Conservation (phyloP, 2,797 vertebrate genomes). For the Lagodon rhomboides region DNA sequence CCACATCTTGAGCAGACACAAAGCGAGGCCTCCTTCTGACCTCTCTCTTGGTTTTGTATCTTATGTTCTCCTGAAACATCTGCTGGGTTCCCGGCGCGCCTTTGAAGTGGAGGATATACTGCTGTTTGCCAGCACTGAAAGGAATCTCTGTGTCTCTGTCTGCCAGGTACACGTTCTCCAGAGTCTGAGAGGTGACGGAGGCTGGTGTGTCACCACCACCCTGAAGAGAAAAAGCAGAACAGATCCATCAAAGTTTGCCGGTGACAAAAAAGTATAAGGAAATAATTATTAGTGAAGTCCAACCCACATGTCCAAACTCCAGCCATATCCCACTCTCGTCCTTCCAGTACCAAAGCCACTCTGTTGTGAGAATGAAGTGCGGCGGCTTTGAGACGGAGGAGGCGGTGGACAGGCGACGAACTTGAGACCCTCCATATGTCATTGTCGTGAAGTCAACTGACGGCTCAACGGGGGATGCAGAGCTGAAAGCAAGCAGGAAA, state of each 20-base stretch:
- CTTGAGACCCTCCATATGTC: constrained; percentile 75
- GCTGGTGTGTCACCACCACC: constrained; percentile 52
- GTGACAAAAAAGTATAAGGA: background rate
- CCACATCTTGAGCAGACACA: constrained; percentile 86
- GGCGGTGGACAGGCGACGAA: constrained; percentile 91
- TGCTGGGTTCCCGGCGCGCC: constrained; percentile 63
- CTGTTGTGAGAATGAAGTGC: constrained; percentile 91
- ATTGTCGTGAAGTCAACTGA: constrained; percentile 87
- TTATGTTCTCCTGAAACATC: constrained; percentile 90
- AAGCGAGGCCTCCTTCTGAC: constrained; percentile 91
- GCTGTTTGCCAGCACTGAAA: constrained; percentile 84
- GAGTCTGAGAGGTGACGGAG: constrained; percentile 83
- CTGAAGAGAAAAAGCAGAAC: constrained; percentile 74
- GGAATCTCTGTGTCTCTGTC: constrained; percentile 76
- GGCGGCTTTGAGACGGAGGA: constrained; percentile 91
- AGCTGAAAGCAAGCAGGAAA: constrained; percentile 37
- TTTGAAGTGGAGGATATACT: constrained; percentile 89
- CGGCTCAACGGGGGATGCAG: rapidly evolving
- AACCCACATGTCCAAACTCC: constrained; percentile 86
- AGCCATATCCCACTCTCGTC: constrained; percentile 87
- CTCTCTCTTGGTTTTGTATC: constrained; percentile 82
- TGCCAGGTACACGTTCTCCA: constrained; percentile 90
- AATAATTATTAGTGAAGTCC: background rate
- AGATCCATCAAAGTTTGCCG: constrained; percentile 63
- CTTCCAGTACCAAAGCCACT: constrained; percentile 96